Percentiles rank a stretch among this genome's conserved stretches.
These are phyloP conservation scores for Drosophila simulans DNA, from an alignment of 1,140 invertebrate species.

Conservation along the genomic window DNA sequence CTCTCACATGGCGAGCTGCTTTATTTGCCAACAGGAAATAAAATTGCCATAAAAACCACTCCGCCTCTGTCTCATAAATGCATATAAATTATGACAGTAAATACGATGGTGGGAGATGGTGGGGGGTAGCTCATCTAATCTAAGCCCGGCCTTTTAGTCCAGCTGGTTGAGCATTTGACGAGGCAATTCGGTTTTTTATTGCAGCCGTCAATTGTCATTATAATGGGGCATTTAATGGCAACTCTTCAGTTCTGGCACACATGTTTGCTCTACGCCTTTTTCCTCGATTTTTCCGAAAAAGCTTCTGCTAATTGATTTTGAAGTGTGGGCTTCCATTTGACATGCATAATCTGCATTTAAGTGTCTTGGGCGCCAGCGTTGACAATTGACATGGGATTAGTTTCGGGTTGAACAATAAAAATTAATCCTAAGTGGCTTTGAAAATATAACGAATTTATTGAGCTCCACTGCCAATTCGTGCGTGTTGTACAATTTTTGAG, in stretches of 20 bases:
- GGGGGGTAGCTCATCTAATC: constrained; percentile 25
- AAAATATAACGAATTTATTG: constrained; percentile 29
- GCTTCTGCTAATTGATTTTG: constrained; percentile 65
- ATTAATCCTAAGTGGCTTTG: constrained; percentile 32
- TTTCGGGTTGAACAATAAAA: constrained; percentile 22
- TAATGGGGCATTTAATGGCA: constrained; percentile 60
- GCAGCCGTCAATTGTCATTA: constrained; percentile 58
- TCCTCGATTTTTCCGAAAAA: constrained; percentile 17
- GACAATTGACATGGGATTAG: constrained; percentile 46
- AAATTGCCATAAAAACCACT: constrained; percentile 72
- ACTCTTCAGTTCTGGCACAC: constrained; percentile 36
- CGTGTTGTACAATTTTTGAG: constrained; percentile 18
- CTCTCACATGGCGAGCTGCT: constrained; percentile 44
- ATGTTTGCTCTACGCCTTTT: constrained; percentile 13
- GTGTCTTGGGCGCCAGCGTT: constrained; percentile 26
- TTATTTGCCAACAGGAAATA: constrained; percentile 73
- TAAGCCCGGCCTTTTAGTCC: constrained; percentile 36
- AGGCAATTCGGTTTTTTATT: constrained; percentile 55
- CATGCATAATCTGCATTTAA: constrained; percentile 55
- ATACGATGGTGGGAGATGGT: constrained; percentile 3
- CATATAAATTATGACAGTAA: constrained; percentile 70
- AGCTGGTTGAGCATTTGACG: constrained; percentile 48
- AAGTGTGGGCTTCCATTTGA: constrained; percentile 45
- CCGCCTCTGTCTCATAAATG: constrained; percentile 55
- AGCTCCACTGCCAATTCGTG: constrained; percentile 15